These are phyloP conservation scores for Pygoscelis adeliae DNA, from an alignment of 2,113 vertebrate species.

Conservation along the genomic window DNA sequence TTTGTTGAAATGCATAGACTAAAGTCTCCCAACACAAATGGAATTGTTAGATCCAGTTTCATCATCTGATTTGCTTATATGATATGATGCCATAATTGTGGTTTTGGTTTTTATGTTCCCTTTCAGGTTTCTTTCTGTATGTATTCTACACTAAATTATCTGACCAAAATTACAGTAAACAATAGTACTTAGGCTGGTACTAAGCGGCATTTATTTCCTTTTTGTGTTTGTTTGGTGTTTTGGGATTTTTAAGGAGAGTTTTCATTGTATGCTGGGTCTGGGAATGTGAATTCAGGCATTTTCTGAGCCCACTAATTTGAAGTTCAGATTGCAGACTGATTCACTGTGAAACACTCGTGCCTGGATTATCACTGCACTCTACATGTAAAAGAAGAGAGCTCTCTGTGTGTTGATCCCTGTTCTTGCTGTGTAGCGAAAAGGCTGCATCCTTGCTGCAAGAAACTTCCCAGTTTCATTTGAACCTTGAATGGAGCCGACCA, in stretches of 20 bases:
- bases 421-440: not conserved
- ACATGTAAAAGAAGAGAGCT: not conserved
- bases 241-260: not conserved
- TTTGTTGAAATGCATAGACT: not conserved
- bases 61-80: not conserved
- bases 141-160: not conserved
- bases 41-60: not conserved
- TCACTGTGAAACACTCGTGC: rapidly evolving
- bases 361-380: not conserved
- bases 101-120: not conserved
- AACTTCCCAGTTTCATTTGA: not conserved
- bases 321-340: not conserved
- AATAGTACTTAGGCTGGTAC: not conserved
- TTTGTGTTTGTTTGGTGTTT: not conserved
- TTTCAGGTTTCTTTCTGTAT: not conserved
- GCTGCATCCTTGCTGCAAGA: not conserved
- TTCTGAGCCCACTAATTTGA: not conserved
- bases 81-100: not conserved
- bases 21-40: not conserved
- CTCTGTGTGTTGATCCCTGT: not conserved
- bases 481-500: not conserved
- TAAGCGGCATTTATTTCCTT: not conserved
- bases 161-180: not conserved
- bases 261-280: not conserved
- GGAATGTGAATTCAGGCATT: not conserved